phyloP scores from a whole-genome alignment of 2,888 invertebrate genomes.

The Drosophila mayaguana region DNA sequence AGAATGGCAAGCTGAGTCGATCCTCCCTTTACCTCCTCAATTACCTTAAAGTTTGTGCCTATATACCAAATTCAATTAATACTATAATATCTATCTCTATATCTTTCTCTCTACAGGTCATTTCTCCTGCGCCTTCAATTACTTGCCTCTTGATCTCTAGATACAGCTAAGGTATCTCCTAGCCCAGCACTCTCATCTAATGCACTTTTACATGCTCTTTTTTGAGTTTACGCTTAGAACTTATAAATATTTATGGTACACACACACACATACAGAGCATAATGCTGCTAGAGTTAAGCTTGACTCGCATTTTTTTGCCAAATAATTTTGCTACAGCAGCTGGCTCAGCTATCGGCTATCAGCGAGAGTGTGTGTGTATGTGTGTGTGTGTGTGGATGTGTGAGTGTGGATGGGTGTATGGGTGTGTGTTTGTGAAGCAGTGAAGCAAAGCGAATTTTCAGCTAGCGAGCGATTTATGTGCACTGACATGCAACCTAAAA shows the following conservation, averaged over 20 bases:
- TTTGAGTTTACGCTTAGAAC: slow-evolving; percentile 68
- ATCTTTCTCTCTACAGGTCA: too few relatives aligned
- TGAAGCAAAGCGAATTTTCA: slow-evolving; percentile 74
- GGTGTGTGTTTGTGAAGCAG: slow-evolving; percentile 66
- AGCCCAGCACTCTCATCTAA: neutral
- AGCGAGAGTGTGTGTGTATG: slow-evolving; percentile 30
- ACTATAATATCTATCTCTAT: too few relatives aligned
- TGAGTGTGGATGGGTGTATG: slow-evolving; percentile 12
- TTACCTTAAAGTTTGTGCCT: too few relatives aligned
- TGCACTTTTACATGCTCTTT: slow-evolving; percentile 2
- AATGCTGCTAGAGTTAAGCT: slow-evolving; percentile 65
- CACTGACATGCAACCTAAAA: slow-evolving; percentile 78
- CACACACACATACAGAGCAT: slow-evolving; percentile 32
- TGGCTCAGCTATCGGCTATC: slow-evolving; percentile 58
- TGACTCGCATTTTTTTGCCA: slow-evolving; percentile 67
- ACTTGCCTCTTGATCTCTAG: neutral
- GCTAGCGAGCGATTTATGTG: slow-evolving; percentile 77
- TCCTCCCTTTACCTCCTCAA: too few relatives aligned
- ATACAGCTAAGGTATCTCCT: neutral
- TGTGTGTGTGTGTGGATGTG: slow-evolving; percentile 19
- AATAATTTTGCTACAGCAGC: slow-evolving; percentile 57
- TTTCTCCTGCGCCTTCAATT: too few relatives aligned
- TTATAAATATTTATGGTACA: slow-evolving; percentile 80
- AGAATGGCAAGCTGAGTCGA: too few relatives aligned
- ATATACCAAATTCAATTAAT: too few relatives aligned